These are phyloP conservation scores for Artibeus lituratus DNA, from an alignment of 2,797 vertebrate species.

Conservation along the genomic window DNA sequence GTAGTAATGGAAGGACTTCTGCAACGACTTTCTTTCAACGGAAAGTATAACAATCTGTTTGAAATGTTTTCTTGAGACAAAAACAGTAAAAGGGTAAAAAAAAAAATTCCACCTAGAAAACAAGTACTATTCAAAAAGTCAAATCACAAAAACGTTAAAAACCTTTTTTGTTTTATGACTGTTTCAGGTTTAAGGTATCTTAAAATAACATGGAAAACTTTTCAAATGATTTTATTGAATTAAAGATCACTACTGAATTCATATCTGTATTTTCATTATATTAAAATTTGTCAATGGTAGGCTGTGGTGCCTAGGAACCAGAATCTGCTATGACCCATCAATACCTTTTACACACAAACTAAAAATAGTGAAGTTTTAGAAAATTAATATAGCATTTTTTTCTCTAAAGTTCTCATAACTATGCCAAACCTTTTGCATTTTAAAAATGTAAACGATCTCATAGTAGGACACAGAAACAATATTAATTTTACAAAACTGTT, in stretches of 20 bases:
- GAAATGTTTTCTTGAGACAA: slow-evolving; percentile 18
- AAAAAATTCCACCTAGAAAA: slow-evolving; percentile 18
- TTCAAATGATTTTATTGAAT: slow-evolving; percentile 18
- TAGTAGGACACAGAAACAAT: not conserved
- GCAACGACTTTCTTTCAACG: slow-evolving; percentile 4
- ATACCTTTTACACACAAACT: not conserved
- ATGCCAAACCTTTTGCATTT: not conserved
- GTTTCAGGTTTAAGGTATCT: slow-evolving; percentile 26
- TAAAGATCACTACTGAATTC: slow-evolving; percentile 12
- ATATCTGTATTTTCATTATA: not conserved
- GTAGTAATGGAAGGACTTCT: not conserved
- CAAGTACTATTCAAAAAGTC: slow-evolving; percentile 11
- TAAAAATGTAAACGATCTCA: slow-evolving; percentile 42
- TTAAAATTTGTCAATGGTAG: not conserved
- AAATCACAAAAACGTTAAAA: slow-evolving; percentile 36
- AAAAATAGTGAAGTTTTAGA: slow-evolving; percentile 30
- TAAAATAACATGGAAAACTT: slow-evolving; percentile 32
- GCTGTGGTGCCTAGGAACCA: not conserved
- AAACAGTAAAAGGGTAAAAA: not conserved
- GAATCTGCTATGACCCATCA: not conserved
- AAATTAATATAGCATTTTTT: not conserved
- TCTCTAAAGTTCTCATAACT: slow-evolving; percentile 25
- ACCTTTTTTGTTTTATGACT: not conserved
- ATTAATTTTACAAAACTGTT: not conserved
- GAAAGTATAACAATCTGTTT: not conserved